Evolutionary conservation across 2,113 vertebrate genomes (phyloP).

Genomic region (Callithrix jacchus): DNA sequence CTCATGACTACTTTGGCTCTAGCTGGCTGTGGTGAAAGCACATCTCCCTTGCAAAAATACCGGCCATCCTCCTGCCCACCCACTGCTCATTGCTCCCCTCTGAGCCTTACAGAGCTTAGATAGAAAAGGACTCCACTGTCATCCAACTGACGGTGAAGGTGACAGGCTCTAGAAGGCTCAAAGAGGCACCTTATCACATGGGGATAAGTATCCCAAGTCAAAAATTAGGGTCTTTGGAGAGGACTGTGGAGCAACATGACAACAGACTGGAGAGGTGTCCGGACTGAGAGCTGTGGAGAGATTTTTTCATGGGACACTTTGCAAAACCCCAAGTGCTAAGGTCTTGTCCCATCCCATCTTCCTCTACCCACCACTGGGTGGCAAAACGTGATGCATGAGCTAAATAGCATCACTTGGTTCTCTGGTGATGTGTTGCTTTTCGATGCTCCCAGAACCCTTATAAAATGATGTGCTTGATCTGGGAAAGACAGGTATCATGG

Average conservation of each 20-base stretch:
- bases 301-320: no score
- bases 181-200: neutral
- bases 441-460: neutral
- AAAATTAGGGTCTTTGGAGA: neutral
- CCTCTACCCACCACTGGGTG: neutral
- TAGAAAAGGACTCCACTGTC: neutral
- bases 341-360: neutral
- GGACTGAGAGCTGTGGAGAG: neutral
- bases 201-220: neutral
- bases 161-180: neutral
- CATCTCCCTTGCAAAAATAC: neutral
- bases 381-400: neutral
- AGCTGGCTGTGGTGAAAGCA: neutral
- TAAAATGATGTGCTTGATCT: neutral
- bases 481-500: neutral
- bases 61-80: neutral
- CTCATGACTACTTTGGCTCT: neutral
- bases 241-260: neutral
- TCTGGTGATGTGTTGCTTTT: neutral
- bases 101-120: neutral
- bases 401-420: neutral
- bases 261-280: neutral
- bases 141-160: neutral
- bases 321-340: neutral
- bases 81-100: fast-evolving